A percentile compares a stretch with the other conserved stretches of the same genome.
Evolutionary conservation across 2,113 vertebrate species (phyloP).

Genomic region (Coryphaenoides rupestris): DNA sequence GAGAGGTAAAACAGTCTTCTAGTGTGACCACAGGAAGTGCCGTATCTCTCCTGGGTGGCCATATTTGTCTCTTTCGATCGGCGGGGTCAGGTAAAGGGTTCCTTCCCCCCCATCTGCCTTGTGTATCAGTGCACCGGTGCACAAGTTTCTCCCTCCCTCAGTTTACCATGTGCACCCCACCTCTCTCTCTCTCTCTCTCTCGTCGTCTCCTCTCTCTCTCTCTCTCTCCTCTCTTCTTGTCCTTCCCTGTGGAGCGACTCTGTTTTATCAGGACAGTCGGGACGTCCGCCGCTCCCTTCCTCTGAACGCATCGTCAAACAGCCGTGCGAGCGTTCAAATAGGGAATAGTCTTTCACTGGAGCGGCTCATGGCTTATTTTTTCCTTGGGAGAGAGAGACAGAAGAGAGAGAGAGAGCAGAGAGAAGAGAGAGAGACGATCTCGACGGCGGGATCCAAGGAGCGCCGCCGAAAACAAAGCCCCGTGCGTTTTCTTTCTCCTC

Average conservation of each 20-base stretch:
- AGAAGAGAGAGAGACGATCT: conserved; percentile 24
- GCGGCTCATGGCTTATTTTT: conserved; percentile 76
- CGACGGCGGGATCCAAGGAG: neutral
- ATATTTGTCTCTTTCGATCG: conserved; percentile 1
- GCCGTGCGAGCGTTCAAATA: conserved; percentile 64
- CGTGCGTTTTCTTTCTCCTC: neutral
- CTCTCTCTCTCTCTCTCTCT: conserved; percentile 36
- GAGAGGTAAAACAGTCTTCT: too few species aligned
- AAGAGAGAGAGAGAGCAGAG: conserved; percentile 53
- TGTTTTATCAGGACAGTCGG: conserved; percentile 69
- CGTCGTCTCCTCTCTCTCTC: conserved; percentile 35
- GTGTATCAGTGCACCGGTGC: conserved; percentile 8
- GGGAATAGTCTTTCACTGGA: conserved; percentile 77
- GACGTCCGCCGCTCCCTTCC: conserved; percentile 43
- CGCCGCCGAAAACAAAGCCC: neutral
- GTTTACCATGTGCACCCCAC: conserved; percentile 18
- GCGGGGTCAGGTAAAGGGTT: neutral
- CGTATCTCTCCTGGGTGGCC: too few species aligned
- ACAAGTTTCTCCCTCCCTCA: conserved; percentile 28
- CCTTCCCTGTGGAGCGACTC: conserved; percentile 22
- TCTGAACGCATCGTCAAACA: conserved; percentile 79
- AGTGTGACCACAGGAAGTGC: too few species aligned
- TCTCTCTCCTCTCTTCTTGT: conserved; percentile 21
- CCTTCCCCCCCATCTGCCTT: conserved; percentile 5
- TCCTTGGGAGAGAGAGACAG: conserved; percentile 58